These are phyloP conservation scores for Aphaenogaster rudis DNA, from an alignment of 1,140 invertebrate species.

Conservation along the genomic window DNA sequence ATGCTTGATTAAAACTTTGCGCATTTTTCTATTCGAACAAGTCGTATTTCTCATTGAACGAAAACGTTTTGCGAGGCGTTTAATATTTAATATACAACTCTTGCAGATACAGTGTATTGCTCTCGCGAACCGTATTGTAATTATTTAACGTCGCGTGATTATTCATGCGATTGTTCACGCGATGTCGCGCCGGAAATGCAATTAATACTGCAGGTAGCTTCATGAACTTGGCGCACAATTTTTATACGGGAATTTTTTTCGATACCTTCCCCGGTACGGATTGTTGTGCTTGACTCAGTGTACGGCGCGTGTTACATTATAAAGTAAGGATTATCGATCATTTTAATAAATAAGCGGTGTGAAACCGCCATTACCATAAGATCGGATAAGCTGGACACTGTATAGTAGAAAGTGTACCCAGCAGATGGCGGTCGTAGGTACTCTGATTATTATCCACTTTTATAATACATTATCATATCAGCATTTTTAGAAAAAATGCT, in stretches of 20 bases:
- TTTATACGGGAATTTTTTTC: conserved; percentile 1
- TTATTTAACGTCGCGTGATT: neutral
- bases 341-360: conserved; percentile 48
- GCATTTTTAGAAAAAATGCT: neutral
- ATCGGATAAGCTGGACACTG: conserved; percentile 36
- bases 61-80: neutral
- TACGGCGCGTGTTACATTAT: conserved; percentile 16
- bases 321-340: conserved; percentile 53
- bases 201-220: neutral
- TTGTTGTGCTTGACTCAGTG: neutral
- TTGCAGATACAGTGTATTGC: neutral
- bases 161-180: neutral
- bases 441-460: conserved; percentile 50
- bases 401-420: conserved; percentile 48
- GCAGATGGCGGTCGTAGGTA: conserved; percentile 45
- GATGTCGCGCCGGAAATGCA: neutral
- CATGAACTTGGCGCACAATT: neutral
- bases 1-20: neutral
- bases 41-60: neutral
- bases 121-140: neutral
- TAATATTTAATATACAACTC: conserved; percentile 2
- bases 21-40: neutral
- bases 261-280: neutral
- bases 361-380: conserved; percentile 54
- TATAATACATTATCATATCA: conserved; percentile 32